Base-by-base conservation (phyloP, 2,113 vertebrate genomes). In the Argyrosomus japonicus region DNA sequence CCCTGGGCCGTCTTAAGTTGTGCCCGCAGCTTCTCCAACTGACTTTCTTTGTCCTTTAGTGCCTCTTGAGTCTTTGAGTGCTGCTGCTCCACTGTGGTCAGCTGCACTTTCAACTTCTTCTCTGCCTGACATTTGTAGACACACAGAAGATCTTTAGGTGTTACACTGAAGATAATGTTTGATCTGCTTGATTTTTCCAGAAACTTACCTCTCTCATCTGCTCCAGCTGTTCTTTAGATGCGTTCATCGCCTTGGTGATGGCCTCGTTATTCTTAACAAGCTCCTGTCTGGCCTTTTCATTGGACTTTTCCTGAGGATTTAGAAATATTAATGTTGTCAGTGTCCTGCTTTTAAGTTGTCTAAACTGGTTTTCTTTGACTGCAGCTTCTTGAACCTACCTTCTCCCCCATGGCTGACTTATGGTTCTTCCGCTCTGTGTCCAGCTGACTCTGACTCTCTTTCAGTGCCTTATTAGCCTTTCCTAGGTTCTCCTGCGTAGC, bases 371-470 rank as follows among this genome's bases (percentile, higher is more conserved):
- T 27, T 77, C 0, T 5, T 19, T n/a, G 0, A 0, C n/a, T 57
- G 12, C 36, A 60, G 21, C 7, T 74, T n/a, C 63, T 8, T 23
- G 12, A 80, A 95, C 96, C 87, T 77, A 99, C 98, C 95, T 97
- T 96, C 79, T 97, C 96, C 82, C 93, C 95, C 70, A 96, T 40
- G 58, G 93, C 85, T 73, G 95, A 85, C 89, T 95, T 96, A 83
- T 93, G 94, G 88, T 91, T 96, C 87, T 96, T 96, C 87, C 93
- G 96, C 92, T 98, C 97, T n/a, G 95, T 94, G 77, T 98, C 97
- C 90, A 97, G 92, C 77, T 96, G 95, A 82, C 91, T 93, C 83
- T 91, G 96, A 83, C 82, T 95, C 72, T 96, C 96, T 89, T 97
- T 96, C 77, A 98, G 94, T 48, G 95, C 95, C 75, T 96, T 94